Evolutionary conservation across 1,140 invertebrate species (phyloP), one percentile per base, ranked within the genome.

Genomic region (Lysiphlebus fabarum): DNA sequence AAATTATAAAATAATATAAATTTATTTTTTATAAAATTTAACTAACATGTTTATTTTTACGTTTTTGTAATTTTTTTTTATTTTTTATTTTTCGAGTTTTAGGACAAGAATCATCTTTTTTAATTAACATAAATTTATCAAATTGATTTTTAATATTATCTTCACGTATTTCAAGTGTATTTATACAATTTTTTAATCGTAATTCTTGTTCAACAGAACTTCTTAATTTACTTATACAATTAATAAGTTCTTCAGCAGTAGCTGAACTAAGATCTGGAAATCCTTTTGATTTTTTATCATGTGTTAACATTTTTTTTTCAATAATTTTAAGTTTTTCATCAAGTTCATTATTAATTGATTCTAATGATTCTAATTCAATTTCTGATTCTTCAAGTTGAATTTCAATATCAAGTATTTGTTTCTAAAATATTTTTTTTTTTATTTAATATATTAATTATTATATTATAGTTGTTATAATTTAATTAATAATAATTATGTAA

Each of bases 341-440:
- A 45, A 75, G 63, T 36, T 77, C 75, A 2, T 65, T 56, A 45
- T 78, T 78, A 6, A 53, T 45, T 1, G 62, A 34, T 34, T 67
- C 64, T 1, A 77, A 17, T 2, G 67, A 73, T 7, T 71, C 69
- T 7, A 79, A 50, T 36, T 73, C 62, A 62, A 72, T 71, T 7
- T 53, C 63, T 4, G 61, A 61, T 54, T 79, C 73, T 56, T 77
- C 69, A 4, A 77, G 56, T 47, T 74, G 62, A 2, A 76, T 63
- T 11, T 77, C 76, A 1, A 72, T 64, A 4, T 63, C 62, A 17
- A 77, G 77, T 53, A 79, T 77, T 59, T 72, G 73, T 17, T 76
- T 72, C 77, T 11, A 26, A 38, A 43, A 7, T 45, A 12, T 9
- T 40, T 6, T 40, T 40, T 40, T 40, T 6, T 40, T 9, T 40